Evolutionary conservation across 2,113 vertebrate species (phyloP), one percentile per base, ranked within the genome.

Genomic region (Xiphophorus hellerii): DNA sequence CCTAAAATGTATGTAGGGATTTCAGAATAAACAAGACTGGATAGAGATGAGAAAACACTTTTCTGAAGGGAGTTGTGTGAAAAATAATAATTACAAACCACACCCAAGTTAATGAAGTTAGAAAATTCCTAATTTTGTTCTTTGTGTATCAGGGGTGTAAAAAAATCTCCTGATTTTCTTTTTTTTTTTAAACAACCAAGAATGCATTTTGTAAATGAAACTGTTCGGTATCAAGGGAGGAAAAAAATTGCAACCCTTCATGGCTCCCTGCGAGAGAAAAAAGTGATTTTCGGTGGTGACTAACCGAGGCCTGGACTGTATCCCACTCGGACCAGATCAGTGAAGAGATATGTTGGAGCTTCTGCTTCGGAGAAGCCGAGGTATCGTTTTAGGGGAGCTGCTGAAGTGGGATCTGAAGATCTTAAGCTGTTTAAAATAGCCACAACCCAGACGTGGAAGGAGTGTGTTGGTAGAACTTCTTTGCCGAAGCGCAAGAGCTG

Each of bases 381-480:
- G 33, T 66, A 65, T 61, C 28, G 20, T 66, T 3, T 29, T 33
- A 71, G 44, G 62, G 66, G 28, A 54, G 35, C 35, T 35, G 33
- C 64, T 39, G 62, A 70, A 33, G 39, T 71, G 69, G 65, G 74
- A 80, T 85, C 65, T 72, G 62, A 80, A 75, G 82, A 69, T 77
- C 44, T 80, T 8, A 58, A 69, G 65, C 12, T 30, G 79, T 71
- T 73, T 69, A 20, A 86, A 87, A 81, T 85, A 84, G 84, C 73
- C n/a, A 35, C 4, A 68, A 71, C 74, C 81, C 84, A 89, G 87
- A 82, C 87, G 67, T 33, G 64, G 73, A 76, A 73, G 65, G 79
- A 86, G 82, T 22, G 74, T 67, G 66, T 25, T 58, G 68, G 61
- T 69, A 13, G 66, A 71, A 76, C 76, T 69, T 61, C 71, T 54